Evolutionary conservation across 2,797 vertebrate species (phyloP).

Genomic region (Acipenser ruthenus): DNA sequence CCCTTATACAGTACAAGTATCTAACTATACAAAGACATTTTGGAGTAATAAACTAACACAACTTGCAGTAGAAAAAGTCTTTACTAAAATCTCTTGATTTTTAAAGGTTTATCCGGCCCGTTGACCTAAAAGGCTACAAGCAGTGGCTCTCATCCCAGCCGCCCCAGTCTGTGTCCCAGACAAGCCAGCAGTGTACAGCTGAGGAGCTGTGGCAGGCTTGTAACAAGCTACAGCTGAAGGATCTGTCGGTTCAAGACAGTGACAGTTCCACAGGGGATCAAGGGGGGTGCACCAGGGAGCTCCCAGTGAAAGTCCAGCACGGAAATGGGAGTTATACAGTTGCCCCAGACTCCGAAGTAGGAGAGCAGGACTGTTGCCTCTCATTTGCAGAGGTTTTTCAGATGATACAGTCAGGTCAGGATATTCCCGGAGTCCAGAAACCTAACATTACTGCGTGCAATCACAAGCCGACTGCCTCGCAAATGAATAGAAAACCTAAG

Average conservation of each 20-base stretch:
- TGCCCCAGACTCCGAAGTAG: neutral
- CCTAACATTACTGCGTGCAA: slow-evolving; percentile 51
- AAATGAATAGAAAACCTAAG: slow-evolving; percentile 49
- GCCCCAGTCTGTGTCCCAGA: neutral
- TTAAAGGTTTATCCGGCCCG: slow-evolving; percentile 57
- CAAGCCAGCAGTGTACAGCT: neutral
- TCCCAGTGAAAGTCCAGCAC: too few species aligned
- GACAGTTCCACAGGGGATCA: neutral
- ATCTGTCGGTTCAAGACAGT: neutral
- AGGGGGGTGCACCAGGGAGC: neutral
- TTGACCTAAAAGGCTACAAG: slow-evolving; percentile 40
- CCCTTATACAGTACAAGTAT: too few species aligned
- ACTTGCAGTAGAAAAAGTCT: too few species aligned
- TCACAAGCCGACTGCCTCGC: slow-evolving; percentile 48
- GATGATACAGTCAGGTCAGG: slow-evolving; percentile 57
- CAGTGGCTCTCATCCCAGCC: slow-evolving; percentile 26
- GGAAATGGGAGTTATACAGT: too few species aligned
- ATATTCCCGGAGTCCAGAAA: slow-evolving; percentile 48
- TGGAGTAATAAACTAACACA: too few species aligned
- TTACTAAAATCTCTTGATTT: neutral
- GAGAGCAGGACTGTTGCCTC: slow-evolving; percentile 26
- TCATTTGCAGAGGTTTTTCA: slow-evolving; percentile 59
- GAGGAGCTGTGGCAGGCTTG: neutral
- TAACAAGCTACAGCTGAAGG: neutral
- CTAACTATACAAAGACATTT: too few species aligned